Conservation (phyloP, 1,140 invertebrate species). For the Drosophila truncata region DNA sequence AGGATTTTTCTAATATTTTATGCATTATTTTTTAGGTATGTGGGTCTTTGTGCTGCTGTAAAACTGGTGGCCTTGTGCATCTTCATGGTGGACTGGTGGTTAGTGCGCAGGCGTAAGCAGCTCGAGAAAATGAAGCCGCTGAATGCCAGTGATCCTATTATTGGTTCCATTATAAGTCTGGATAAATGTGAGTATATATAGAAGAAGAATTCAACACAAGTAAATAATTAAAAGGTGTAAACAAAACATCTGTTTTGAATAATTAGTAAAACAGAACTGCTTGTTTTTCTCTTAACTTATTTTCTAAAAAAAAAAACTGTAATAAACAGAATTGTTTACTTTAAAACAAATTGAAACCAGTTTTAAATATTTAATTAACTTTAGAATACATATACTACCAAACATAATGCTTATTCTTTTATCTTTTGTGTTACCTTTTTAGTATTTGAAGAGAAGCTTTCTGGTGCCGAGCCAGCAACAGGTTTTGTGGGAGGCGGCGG, state of each 20-base stretch:
- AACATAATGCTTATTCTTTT: background rate
- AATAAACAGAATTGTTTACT: too few relatives aligned
- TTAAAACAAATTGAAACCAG: background rate
- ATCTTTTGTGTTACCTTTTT: background rate
- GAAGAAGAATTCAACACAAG: background rate
- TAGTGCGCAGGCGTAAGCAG: conserved; percentile 91
- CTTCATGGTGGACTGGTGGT: conserved; percentile 95
- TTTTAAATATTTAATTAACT: background rate
- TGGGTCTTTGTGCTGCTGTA: conserved; percentile 95
- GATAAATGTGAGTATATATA: conserved; percentile 90
- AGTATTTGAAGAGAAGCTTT: conserved; percentile 84
- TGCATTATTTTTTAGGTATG: conserved; percentile 88
- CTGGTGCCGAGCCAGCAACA: conserved; percentile 51
- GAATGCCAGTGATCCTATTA: conserved; percentile 91
- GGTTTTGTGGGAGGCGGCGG: conserved; percentile 63
- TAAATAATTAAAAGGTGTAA: background rate
- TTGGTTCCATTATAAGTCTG: conserved; percentile 94
- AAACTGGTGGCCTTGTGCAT: conserved; percentile 94
- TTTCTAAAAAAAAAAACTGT: background rate
- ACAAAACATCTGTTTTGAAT: background rate
- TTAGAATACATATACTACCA: too few relatives aligned
- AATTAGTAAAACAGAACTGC: background rate
- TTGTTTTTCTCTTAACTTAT: background rate
- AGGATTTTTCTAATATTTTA: background rate
- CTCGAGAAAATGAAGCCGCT: conserved; percentile 90